Base-by-base conservation (phyloP, 2,888 invertebrate genomes). In the Tenthredo distinguenda region DNA sequence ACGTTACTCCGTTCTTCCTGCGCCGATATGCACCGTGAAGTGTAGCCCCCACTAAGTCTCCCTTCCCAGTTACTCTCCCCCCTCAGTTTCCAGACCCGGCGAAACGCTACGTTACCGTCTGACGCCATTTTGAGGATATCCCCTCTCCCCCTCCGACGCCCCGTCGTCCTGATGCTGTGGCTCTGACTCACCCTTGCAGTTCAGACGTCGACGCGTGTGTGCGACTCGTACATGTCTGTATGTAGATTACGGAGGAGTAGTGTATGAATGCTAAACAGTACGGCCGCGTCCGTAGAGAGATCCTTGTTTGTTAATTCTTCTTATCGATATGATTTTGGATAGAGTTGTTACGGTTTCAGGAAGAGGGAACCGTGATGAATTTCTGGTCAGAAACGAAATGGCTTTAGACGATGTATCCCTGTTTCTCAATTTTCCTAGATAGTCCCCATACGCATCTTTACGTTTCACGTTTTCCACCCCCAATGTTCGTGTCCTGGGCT, bases 21-120 rank as follows among this genome's bases (percentile, higher is more conserved):
- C 83, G 47, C 43, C 83, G 83, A 83, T 83, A 83, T 83, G 83
- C 83, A 83, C 83, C 50, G 47, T 68, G 68, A 71, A 83, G 34
- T 83, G 47, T 34, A 68, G 55, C 55, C 47, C 68, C 71, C 68
- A 68, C 83, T 47, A 47, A 68, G 43, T 10, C 21, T 81, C 81
- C 62, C 81, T 62, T 81, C 40, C 81, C 79, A 31, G 26, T 81
- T n/a, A 1, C 68, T 50, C 81, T 12, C 68, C 47, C 65, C 37
- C 50, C 47, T 15, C 1, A 21, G 2, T 43, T 21, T 31, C 43
- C 65, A 37, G 47, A 5, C 65, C 43, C 68, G 7, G 21, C 65
- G 47, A 31, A 43, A 34, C 18, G 47, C 71, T 83, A 3, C 31
- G 31, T 47, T 21, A 21, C 47, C 68, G 34, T 47, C 68, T 65